Evolutionary conservation across 1,140 invertebrate species (phyloP), one percentile per base, ranked within the genome.

Genomic region (Brachionus paranguensis): DNA sequence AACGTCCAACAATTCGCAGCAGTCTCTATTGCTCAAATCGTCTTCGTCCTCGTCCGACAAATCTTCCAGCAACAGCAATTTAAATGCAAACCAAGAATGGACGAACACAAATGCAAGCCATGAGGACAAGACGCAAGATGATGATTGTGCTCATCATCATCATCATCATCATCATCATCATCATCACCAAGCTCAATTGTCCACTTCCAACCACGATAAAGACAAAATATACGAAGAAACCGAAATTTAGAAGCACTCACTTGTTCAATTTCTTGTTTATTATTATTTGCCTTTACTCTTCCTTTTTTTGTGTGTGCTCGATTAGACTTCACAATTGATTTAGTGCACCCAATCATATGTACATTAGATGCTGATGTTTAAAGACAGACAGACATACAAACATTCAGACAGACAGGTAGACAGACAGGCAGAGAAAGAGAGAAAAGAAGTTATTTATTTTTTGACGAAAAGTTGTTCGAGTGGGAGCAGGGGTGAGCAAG

Each of bases 151-250:
- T 45, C 14, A 24, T 17, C 20, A 72, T 43, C 12, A 12, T 50
- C 10, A n/a, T n/a, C n/a, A n/a, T 45, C 14, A 24, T 17, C 20
- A 72, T 43, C 12, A 12, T 50, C 10, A n/a, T 45, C 14, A 24
- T 17, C 20, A 72, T 43, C 12, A 12, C 33, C 10, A 37, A 33
- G 33, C 33, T 7, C 33, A 37, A 37, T 37, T 3, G 3, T 2
- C 33, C 6, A 37, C 0, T 6, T 7, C 6, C 7, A 7, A 37
- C 33, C 0, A 6, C n/a, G 11, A 27, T 10, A 29, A 76, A 10
- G 43, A 76, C 2, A 47, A 76, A 76, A 76, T 76, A 14, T 76
- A 76, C n/a, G 72, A 76, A 50, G 72, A 76, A 50, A 76, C 72
- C 20, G 72, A 76, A 50, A 76, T 76, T 76, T 76, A 50, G 29